A percentile compares a stretch with the other conserved stretches of the same genome.
phyloP scores from a whole-genome alignment of 2,888 invertebrate species.

The Troides helena region DNA sequence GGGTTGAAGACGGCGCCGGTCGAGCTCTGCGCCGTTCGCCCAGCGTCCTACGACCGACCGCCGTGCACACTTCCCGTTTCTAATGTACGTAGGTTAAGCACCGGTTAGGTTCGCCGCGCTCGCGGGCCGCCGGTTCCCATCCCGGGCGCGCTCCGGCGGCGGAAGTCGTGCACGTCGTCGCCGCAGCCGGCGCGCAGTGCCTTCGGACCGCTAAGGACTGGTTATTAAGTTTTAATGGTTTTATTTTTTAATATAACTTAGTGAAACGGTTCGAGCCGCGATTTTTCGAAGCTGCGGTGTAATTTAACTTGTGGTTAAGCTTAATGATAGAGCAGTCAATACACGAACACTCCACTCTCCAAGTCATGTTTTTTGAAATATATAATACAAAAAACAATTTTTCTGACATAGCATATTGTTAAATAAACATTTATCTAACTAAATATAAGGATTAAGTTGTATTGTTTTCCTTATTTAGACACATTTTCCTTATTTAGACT shows the following conservation, averaged over 20 bases:
- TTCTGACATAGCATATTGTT: too few relatives aligned
- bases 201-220: slow-evolving; percentile 64
- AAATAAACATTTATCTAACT: too few relatives aligned
- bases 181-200: slow-evolving; percentile 58
- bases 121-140: background rate
- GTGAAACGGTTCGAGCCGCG: background rate
- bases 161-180: background rate
- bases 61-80: slow-evolving; percentile 66
- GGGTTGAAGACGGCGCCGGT: too few relatives aligned
- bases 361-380: too few relatives aligned
- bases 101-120: slow-evolving; percentile 8
- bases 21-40: background rate
- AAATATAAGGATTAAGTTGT: too few relatives aligned
- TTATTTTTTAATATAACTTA: slow-evolving; percentile 12
- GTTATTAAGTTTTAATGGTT: slow-evolving; percentile 39
- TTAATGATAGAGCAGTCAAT: slow-evolving; percentile 41
- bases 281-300: slow-evolving; percentile 2
- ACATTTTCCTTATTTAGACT: too few relatives aligned
- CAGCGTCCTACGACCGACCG: background rate
- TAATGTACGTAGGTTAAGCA: slow-evolving; percentile 51
- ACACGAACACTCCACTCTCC: background rate
- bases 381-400: too few relatives aligned
- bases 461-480: too few relatives aligned
- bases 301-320: slow-evolving; percentile 38
- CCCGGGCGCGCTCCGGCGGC: background rate